Evolutionary conservation across 2,888 invertebrate genomes (phyloP), one percentile per base, ranked within the genome.

Genomic region (Athalia rosae): DNA sequence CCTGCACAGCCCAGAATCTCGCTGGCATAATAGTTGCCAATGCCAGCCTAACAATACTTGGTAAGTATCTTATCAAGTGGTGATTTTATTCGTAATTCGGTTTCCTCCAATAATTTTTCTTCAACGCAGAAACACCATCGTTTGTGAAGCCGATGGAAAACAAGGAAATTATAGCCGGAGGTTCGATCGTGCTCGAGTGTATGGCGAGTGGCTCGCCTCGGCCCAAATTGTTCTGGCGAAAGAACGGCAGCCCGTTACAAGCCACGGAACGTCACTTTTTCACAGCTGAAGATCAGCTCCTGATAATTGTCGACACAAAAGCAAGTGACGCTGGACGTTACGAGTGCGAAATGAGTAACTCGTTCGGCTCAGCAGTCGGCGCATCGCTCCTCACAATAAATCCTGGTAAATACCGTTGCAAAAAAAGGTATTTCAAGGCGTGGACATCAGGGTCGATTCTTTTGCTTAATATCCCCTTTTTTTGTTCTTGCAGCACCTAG

Each of bases 291-390:
- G 95, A 96, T 89, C 97, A 98, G 88, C 91, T 98, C 77, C 91
- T 98, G 76, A 94, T 98, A 66, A 97, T 98, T 82, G 94, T 97
- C 61, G 95, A 96, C 85, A 94, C 96, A 0, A 93, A 94, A 80
- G 89, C 93, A 4, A 92, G 91, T 81, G 98, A 98, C 91, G 95
- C 95, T 48, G 98, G 98, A 0, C 92, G 92, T 79, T 98, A 98
- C 90, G 95, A 96, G 84, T 99, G 98, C 91, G 95, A 95, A 89
- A 95, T 98, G 89, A 95, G 95, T 62, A 98, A 98, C 91, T 93
- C 94, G 61, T 91, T 97, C 59, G 97, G 97, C 6, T 94, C 93
- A 77, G 94, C 94, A 82, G 92, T 93, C 79, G 96, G 95, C 77
- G 92, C 93, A 84, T 94, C 95, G 61, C 92, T 93, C 79, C 92